phyloP scores from a whole-genome alignment of 1,140 invertebrate species.

The Pararge aegeria region DNA sequence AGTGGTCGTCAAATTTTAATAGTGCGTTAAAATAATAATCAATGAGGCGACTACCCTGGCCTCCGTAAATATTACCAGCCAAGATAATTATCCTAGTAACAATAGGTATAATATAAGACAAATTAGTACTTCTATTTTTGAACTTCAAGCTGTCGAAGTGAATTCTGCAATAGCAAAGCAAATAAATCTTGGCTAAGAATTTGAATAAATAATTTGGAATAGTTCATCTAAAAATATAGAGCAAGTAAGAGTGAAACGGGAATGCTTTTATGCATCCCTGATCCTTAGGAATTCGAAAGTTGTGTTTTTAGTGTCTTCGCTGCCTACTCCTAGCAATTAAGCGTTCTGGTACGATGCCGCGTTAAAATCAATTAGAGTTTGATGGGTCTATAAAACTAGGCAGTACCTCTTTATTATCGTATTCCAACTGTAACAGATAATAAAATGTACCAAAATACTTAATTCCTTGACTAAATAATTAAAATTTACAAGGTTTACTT shows the following conservation, averaged over 20 bases:
- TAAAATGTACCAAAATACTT: no score
- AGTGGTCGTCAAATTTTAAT: slow-evolving; percentile 77
- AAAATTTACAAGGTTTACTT: no score
- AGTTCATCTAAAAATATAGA: background rate
- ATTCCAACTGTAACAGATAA: background rate
- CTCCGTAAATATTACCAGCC: slow-evolving; percentile 47
- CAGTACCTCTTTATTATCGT: background rate
- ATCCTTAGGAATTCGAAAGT: background rate
- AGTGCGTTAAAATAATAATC: slow-evolving; percentile 78
- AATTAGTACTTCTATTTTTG: background rate
- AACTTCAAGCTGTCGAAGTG: background rate
- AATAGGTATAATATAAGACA: slow-evolving; percentile 6
- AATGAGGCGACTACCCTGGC: slow-evolving; percentile 67
- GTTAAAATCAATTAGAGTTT: background rate
- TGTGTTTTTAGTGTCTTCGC: background rate
- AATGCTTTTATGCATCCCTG: background rate
- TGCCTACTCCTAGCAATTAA: background rate
- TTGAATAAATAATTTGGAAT: background rate
- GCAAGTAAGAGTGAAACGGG: background rate
- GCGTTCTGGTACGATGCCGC: background rate
- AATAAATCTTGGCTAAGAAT: background rate
- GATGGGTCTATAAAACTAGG: background rate
- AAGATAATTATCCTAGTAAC: slow-evolving; percentile 22
- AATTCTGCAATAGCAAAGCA: background rate
- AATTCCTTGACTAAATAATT: no score